Percentiles rank a stretch among this genome's conserved stretches.
phyloP scores from a whole-genome alignment of 2,113 vertebrate species.

The Hypocryptadius cinnamomeus region DNA sequence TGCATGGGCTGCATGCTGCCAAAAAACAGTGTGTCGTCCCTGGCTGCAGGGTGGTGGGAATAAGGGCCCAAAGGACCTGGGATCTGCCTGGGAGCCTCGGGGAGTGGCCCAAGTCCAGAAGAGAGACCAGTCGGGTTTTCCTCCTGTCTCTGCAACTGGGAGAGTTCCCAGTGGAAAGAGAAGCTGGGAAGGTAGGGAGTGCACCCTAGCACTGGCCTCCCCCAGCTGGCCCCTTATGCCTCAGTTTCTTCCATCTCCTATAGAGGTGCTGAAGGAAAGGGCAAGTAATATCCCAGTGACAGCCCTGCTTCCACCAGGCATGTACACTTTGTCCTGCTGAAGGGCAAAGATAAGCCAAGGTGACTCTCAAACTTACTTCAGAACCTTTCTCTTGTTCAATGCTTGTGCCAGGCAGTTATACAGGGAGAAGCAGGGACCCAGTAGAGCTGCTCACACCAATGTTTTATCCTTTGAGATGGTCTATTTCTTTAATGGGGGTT shows the following conservation, averaged over 20 bases:
- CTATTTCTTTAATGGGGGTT: conserved; percentile 41
- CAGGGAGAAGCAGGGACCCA: neutral
- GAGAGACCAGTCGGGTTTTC: neutral
- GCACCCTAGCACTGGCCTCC: neutral
- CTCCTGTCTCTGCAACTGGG: neutral
- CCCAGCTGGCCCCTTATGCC: neutral
- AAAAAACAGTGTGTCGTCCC: neutral
- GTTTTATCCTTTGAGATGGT: conserved; percentile 20
- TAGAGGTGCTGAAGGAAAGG: neutral
- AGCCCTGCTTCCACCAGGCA: neutral
- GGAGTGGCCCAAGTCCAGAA: neutral
- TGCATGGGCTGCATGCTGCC: neutral
- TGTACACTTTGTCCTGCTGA: neutral
- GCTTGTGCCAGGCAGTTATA: neutral
- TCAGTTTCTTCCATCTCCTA: neutral
- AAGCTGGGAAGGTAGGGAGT: neutral
- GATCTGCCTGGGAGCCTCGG: neutral
- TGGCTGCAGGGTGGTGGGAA: neutral
- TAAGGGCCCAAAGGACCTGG: neutral
- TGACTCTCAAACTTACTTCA: conserved; percentile 13
- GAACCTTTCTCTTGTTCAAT: neutral
- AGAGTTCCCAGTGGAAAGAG: neutral
- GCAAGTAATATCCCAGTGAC: neutral
- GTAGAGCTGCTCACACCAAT: neutral
- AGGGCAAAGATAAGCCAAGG: conserved; percentile 23